phyloP scores from a whole-genome alignment of 2,888 invertebrate species.

The Sarcophaga subvicina region DNA sequence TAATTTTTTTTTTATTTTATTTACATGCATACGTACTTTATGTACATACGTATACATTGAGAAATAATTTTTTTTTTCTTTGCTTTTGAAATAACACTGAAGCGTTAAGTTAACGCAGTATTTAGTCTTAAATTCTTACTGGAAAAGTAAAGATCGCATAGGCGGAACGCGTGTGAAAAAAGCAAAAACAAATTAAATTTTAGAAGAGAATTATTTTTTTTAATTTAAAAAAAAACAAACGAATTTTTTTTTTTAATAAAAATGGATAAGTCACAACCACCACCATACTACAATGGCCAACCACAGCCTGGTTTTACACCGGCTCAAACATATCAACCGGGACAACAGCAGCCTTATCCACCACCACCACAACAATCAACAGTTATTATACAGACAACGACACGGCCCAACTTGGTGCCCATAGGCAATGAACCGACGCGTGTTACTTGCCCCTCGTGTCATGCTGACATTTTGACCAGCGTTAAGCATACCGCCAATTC shows the following conservation, averaged over 20 bases:
- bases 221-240: background rate
- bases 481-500: constrained; percentile 78
- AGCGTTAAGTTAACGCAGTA: background rate
- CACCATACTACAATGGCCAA: constrained; percentile 61
- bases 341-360: constrained; percentile 71
- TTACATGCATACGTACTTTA: background rate
- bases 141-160: background rate
- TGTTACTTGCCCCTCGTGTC: constrained; percentile 82
- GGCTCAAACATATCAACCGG: constrained; percentile 78
- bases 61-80: background rate
- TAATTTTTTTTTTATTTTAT: background rate
- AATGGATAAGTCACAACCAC: constrained; percentile 73
- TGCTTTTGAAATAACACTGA: background rate
- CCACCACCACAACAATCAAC: constrained; percentile 72
- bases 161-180: constrained; percentile 1
- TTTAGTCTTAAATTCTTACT: constrained; percentile 40
- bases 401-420: constrained; percentile 72
- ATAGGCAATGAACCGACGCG: constrained; percentile 75
- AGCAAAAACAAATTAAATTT: background rate
- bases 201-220: background rate
- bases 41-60: background rate
- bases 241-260: background rate
- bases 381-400: constrained; percentile 77
- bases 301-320: constrained; percentile 75
- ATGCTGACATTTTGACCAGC: constrained; percentile 81